Conservation (phyloP, 2,888 invertebrate species). For the Drosophila anomelani region DNA sequence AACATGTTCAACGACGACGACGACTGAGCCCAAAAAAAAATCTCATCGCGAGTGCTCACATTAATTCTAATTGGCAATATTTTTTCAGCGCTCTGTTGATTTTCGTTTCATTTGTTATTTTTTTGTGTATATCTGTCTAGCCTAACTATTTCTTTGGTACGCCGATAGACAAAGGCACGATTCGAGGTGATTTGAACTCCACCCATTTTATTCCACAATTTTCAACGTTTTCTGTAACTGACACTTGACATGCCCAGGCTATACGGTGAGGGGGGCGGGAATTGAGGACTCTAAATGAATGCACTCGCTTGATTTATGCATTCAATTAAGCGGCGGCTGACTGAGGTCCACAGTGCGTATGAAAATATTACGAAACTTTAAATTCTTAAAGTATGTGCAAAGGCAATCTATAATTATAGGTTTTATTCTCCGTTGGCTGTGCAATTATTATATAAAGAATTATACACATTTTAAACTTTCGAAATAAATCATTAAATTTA, state of each 20-base stretch:
- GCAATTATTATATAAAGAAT: neutral
- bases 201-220: conserved; percentile 65
- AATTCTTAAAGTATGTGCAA: neutral
- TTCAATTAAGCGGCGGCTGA: conserved; percentile 65
- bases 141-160: conserved; percentile 41
- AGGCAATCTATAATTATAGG: neutral
- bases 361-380: conserved; percentile 17
- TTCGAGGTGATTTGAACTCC: conserved; percentile 48
- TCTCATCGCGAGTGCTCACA: conserved; percentile 50
- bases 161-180: conserved; percentile 49
- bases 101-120: conserved; percentile 25
- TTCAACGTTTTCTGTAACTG: conserved; percentile 62
- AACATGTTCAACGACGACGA: conserved; percentile 29
- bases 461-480: neutral
- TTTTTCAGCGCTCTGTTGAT: conserved; percentile 43
- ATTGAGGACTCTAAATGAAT: conserved; percentile 59
- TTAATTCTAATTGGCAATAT: conserved; percentile 79
- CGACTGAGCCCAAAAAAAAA: conserved; percentile 31
- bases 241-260: conserved; percentile 73
- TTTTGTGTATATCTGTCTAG: conserved; percentile 10
- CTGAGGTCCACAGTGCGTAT: conserved; percentile 40
- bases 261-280: conserved; percentile 22
- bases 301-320: conserved; percentile 76
- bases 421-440: no score
- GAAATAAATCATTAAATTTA: neutral